Evolutionary conservation across 1,140 invertebrate genomes (phyloP).

Genomic region (Drosophila chauvacae): DNA sequence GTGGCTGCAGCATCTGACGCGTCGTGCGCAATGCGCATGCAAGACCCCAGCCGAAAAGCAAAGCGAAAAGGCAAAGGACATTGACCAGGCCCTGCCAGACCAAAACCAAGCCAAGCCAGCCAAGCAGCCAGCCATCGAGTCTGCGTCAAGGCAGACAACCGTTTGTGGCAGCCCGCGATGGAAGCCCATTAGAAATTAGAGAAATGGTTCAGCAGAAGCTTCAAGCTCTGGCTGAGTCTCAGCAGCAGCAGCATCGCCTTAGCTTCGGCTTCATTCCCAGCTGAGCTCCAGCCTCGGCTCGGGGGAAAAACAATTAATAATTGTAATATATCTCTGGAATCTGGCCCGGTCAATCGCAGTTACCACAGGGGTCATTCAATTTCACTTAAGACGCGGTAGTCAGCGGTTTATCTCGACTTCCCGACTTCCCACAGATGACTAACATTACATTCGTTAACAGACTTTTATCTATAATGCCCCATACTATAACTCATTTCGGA

Average conservation of each 20-base stretch:
- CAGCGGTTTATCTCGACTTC: conserved; percentile 16
- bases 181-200: conserved; percentile 67
- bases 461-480: conserved; percentile 3
- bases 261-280: conserved; percentile 3
- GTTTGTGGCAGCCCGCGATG: conserved; percentile 57
- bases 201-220: conserved; percentile 62
- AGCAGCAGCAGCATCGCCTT: not conserved
- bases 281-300: conserved; percentile 13
- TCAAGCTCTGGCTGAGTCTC: not conserved
- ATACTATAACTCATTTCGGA: not conserved
- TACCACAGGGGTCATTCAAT: conserved; percentile 25
- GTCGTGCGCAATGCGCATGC: conserved; percentile 80
- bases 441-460: conserved; percentile 21
- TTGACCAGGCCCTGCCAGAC: conserved; percentile 56
- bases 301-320: conserved; percentile 54
- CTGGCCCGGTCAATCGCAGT: conserved; percentile 41
- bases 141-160: conserved; percentile 32
- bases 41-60: conserved; percentile 48
- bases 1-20: conserved; percentile 50
- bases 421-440: conserved; percentile 14
- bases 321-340: conserved; percentile 48
- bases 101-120: not conserved
- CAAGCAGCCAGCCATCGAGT: conserved; percentile 31
- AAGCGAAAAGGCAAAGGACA: conserved; percentile 63
- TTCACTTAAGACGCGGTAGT: conserved; percentile 16